Evolutionary conservation across 2,797 vertebrate genomes (phyloP).

Genomic region (Hemibagrus guttatus): DNA sequence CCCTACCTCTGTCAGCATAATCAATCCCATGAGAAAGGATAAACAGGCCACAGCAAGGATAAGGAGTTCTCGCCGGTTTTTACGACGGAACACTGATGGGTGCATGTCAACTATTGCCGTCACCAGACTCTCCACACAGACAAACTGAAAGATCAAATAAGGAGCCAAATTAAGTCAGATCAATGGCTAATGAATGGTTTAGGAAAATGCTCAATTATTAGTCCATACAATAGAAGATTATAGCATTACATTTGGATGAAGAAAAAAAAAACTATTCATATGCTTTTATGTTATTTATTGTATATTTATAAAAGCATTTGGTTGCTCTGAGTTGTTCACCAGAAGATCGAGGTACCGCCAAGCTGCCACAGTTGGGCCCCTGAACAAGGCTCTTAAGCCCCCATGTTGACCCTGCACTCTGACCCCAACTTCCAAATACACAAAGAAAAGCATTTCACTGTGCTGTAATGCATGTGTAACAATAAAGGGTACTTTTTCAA

Average conservation of each 20-base stretch:
- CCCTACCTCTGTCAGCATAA: constrained; percentile 95
- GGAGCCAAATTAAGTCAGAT: neutral
- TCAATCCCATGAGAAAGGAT: constrained; percentile 87
- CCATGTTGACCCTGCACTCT: too few species aligned
- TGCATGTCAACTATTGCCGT: constrained; percentile 95
- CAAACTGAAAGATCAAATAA: constrained; percentile 77
- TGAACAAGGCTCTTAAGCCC: too few species aligned
- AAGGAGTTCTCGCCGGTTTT: constrained; percentile 88
- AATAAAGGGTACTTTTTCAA: neutral
- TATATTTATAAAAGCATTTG: neutral
- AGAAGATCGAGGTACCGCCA: too few species aligned
- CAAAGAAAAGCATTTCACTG: too few species aligned
- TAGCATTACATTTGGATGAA: neutral
- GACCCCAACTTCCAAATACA: too few species aligned
- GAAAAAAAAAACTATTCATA: neutral
- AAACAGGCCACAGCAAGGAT: constrained; percentile 83
- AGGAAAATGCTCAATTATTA: neutral
- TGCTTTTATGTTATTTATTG: neutral
- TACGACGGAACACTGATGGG: constrained; percentile 86
- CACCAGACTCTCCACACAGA: constrained; percentile 94
- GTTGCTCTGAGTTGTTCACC: too few species aligned
- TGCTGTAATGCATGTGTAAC: too few species aligned
- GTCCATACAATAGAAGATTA: neutral
- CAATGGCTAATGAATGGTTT: neutral
- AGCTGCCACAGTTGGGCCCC: too few species aligned